Conservation (phyloP, 2,888 invertebrate species). For the Drepana falcataria region DNA sequence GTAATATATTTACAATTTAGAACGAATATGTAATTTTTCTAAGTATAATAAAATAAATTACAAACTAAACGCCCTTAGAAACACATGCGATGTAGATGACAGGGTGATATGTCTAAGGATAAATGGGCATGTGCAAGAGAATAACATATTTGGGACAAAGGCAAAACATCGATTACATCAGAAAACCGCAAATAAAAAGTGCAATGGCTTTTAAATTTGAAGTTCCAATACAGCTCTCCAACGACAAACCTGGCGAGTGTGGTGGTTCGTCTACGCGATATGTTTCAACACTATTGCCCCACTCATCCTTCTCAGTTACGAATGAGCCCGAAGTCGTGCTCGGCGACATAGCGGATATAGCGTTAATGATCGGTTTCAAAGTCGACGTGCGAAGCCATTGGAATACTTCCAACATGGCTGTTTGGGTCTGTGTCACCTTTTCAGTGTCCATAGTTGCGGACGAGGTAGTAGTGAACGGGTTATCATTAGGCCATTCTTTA, state of each 20-base stretch:
- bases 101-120: background rate
- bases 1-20: background rate
- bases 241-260: constrained; percentile 76
- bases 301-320: constrained; percentile 63
- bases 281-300: constrained; percentile 71
- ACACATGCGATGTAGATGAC: background rate
- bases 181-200: constrained; percentile 62
- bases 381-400: constrained; percentile 73
- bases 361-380: constrained; percentile 65
- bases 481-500: constrained; percentile 73
- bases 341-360: constrained; percentile 55
- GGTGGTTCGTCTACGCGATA: constrained; percentile 77
- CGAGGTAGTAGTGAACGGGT: constrained; percentile 72
- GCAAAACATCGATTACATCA: constrained; percentile 30
- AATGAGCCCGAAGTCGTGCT: constrained; percentile 51
- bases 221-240: constrained; percentile 62
- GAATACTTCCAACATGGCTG: constrained; percentile 74
- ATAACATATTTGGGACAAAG: constrained; percentile 13
- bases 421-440: constrained; percentile 70
- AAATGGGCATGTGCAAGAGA: background rate
- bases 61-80: background rate
- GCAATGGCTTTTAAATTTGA: constrained; percentile 58
- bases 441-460: constrained; percentile 62
- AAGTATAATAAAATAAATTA: background rate
- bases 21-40: background rate